Evolutionary conservation across 2,888 invertebrate genomes (phyloP).

Genomic region (Venustoraphidia nigricollis): DNA sequence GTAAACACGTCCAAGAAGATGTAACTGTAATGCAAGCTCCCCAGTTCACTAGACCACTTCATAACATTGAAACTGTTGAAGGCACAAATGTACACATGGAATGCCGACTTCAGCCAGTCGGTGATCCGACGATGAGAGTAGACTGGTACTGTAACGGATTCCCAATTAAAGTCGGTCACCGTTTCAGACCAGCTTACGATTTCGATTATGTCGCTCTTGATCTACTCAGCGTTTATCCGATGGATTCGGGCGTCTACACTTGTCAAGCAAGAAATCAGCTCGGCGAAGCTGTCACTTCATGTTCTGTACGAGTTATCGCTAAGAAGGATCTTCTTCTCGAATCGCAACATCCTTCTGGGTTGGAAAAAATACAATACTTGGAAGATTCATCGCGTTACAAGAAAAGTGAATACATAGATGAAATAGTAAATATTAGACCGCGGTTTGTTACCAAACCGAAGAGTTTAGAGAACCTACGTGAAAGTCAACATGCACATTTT

Average conservation of each 20-base stretch:
- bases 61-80: constrained; percentile 81
- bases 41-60: constrained; percentile 72
- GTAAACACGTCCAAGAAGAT: constrained; percentile 59
- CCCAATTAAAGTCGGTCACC: constrained; percentile 80
- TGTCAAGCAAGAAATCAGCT: constrained; percentile 88
- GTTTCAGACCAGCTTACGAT: constrained; percentile 92
- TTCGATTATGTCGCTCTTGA: constrained; percentile 96
- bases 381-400: constrained; percentile 79
- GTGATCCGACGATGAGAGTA: constrained; percentile 81
- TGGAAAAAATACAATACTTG: constrained; percentile 82
- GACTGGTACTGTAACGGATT: constrained; percentile 95
- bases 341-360: constrained; percentile 77
- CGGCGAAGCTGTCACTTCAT: constrained; percentile 88
- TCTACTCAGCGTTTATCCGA: constrained; percentile 90
- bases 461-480: constrained; percentile 67
- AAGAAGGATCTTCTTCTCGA: constrained; percentile 79
- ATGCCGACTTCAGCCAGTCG: constrained; percentile 79
- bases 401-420: constrained; percentile 65
- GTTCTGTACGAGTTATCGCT: constrained; percentile 76
- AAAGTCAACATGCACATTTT: constrained; percentile 90
- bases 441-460: constrained; percentile 78
- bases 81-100: constrained; percentile 86
- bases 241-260: constrained; percentile 91
- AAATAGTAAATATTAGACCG: constrained; percentile 68
- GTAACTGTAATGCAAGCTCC: constrained; percentile 73